Evolutionary conservation across 2,888 invertebrate genomes (phyloP).

Genomic region (Philonicus albiceps): DNA sequence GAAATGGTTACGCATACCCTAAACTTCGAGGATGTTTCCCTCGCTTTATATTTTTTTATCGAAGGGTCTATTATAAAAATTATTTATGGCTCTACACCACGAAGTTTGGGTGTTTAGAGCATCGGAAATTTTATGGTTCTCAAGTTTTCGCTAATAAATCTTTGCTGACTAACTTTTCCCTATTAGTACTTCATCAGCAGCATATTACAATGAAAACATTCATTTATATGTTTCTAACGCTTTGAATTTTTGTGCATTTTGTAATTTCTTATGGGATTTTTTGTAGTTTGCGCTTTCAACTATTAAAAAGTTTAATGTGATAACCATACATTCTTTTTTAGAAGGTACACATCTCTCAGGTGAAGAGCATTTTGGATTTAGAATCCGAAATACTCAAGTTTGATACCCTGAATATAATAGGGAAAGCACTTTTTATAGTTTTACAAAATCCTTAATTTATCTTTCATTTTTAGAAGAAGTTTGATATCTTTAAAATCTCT

Average conservation of each 20-base stretch:
- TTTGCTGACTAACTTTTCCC: background rate
- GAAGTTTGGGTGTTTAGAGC: background rate
- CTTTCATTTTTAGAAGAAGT: too few species aligned
- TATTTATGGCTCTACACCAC: background rate
- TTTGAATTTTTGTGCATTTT: background rate
- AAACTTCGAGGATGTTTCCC: background rate
- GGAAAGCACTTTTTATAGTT: too few species aligned
- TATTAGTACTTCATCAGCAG: background rate
- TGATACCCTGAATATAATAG: too few species aligned
- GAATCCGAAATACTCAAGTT: too few species aligned
- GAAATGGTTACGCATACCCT: too few species aligned
- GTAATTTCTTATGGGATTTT: background rate
- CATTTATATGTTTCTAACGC: background rate
- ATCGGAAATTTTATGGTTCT: background rate
- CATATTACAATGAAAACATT: background rate
- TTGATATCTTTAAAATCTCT: too few species aligned
- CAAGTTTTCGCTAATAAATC: background rate
- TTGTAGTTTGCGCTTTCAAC: too few species aligned
- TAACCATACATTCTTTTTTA: too few species aligned
- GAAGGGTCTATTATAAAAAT: background rate
- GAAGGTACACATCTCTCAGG: too few species aligned
- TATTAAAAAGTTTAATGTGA: too few species aligned
- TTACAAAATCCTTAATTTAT: too few species aligned
- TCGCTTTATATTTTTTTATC: background rate
- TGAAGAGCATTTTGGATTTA: too few species aligned